These are phyloP conservation scores for Pterois miles DNA, from an alignment of 2,797 vertebrate species.

Conservation along the genomic window DNA sequence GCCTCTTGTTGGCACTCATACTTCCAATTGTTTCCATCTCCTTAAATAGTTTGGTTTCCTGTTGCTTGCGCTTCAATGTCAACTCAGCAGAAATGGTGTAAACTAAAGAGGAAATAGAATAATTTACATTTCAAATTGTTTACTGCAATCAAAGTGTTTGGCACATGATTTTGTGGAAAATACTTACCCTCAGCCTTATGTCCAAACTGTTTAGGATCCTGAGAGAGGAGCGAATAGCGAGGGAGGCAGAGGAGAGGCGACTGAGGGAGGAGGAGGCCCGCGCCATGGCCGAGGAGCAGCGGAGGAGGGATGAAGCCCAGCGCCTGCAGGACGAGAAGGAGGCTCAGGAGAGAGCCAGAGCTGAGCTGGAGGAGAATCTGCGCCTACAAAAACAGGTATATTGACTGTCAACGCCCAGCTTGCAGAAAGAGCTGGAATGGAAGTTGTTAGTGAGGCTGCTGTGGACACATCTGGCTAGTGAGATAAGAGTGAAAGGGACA, in stretches of 20 bases:
- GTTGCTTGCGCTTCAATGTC: not conserved
- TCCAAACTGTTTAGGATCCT: slow-evolving; percentile 72
- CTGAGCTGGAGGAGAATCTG: slow-evolving; percentile 89
- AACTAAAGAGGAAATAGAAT: slow-evolving; percentile 16
- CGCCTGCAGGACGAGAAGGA: slow-evolving; percentile 88
- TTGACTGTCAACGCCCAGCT: not conserved
- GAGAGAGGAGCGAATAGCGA: slow-evolving; percentile 84
- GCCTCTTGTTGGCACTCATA: slow-evolving; percentile 1
- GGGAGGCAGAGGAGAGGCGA: slow-evolving; percentile 85
- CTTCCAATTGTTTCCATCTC: slow-evolving; percentile 43
- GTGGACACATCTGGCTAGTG: not conserved
- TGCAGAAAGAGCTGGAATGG: not conserved
- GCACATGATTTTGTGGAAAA: not conserved
- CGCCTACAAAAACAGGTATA: slow-evolving; percentile 94
- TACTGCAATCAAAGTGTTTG: not conserved
- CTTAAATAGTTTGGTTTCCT: slow-evolving; percentile 18
- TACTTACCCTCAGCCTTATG: not conserved
- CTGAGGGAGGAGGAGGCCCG: slow-evolving; percentile 87
- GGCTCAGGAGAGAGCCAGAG: slow-evolving; percentile 86
- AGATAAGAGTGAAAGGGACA: not conserved
- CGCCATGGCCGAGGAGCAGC: slow-evolving; percentile 82
- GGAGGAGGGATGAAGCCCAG: slow-evolving; percentile 79
- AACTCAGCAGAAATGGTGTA: not conserved
- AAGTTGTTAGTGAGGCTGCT: not conserved
- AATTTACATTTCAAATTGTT: not conserved